Conservation (phyloP, 2,113 vertebrate species). For the Melospiza melodia region DNA sequence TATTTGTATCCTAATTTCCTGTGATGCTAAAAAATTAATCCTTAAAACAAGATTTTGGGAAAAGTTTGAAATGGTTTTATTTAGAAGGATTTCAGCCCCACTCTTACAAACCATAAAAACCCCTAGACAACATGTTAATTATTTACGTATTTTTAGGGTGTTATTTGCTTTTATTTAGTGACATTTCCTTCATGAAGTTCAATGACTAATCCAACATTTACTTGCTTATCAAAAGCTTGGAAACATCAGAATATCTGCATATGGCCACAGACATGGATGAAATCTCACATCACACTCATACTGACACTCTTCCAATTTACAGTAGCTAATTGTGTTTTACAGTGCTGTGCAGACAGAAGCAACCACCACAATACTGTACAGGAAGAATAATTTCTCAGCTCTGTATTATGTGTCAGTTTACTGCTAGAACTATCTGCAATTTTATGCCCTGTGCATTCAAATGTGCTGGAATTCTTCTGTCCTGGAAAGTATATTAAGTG, state of each 20-base stretch:
- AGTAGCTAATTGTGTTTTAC: background rate
- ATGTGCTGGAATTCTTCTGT: background rate
- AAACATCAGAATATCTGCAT: background rate
- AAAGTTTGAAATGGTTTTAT: background rate
- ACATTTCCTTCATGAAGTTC: background rate
- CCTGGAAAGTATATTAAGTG: background rate
- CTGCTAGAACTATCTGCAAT: background rate
- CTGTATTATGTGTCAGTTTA: background rate
- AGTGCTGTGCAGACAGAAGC: background rate
- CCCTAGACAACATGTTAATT: background rate
- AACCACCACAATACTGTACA: background rate
- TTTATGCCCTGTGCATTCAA: background rate
- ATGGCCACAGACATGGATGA: accelerated
- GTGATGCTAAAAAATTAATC: background rate
- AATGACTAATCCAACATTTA: background rate
- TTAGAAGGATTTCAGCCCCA: background rate
- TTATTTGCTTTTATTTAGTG: background rate
- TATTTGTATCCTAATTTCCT: background rate
- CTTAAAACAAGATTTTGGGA: background rate
- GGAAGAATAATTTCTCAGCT: background rate
- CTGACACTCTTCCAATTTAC: background rate
- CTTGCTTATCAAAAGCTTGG: background rate
- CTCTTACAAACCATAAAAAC: background rate
- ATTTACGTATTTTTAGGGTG: background rate
- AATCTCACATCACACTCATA: background rate